A percentile compares a stretch with the other conserved stretches of the same genome.
Evolutionary conservation across 2,113 vertebrate species (phyloP).

Genomic region (Macrotus californicus): DNA sequence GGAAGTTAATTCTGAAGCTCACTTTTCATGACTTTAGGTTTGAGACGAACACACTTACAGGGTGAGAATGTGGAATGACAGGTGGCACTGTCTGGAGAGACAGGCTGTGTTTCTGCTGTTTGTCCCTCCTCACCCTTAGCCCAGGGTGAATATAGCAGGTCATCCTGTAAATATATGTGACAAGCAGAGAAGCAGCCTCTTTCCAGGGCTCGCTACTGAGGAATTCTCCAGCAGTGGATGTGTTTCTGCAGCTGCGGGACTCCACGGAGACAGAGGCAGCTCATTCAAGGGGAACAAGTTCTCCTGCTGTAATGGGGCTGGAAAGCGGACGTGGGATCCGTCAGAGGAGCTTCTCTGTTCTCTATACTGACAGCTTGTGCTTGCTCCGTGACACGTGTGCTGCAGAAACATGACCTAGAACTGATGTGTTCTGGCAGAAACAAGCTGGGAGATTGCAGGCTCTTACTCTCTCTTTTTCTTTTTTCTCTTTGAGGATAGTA

Average conservation of each 20-base stretch:
- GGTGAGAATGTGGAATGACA: neutral
- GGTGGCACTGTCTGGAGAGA: neutral
- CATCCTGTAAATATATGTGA: conserved; percentile 14
- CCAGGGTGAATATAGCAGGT: neutral
- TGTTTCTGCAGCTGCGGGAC: neutral
- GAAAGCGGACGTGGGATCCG: conserved; percentile 27
- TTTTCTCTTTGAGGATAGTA: neutral
- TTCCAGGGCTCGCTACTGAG: neutral
- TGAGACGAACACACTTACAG: neutral
- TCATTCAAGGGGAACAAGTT: conserved; percentile 32
- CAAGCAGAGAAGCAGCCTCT: neutral
- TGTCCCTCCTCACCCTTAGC: neutral
- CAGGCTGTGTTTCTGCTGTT: neutral
- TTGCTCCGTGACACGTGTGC: neutral
- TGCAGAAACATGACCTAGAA: conserved; percentile 65
- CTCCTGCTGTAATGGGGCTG: conserved; percentile 18
- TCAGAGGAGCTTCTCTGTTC: conserved; percentile 49
- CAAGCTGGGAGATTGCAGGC: conserved; percentile 45
- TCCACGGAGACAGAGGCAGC: neutral
- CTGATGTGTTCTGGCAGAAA: conserved; percentile 67
- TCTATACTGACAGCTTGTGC: conserved; percentile 43
- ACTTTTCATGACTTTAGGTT: neutral
- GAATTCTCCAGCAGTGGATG: neutral
- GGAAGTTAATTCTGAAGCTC: neutral
- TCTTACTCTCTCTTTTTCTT: neutral